phyloP scores from a whole-genome alignment of 2,797 vertebrate species.

The Bradypus variegatus region DNA sequence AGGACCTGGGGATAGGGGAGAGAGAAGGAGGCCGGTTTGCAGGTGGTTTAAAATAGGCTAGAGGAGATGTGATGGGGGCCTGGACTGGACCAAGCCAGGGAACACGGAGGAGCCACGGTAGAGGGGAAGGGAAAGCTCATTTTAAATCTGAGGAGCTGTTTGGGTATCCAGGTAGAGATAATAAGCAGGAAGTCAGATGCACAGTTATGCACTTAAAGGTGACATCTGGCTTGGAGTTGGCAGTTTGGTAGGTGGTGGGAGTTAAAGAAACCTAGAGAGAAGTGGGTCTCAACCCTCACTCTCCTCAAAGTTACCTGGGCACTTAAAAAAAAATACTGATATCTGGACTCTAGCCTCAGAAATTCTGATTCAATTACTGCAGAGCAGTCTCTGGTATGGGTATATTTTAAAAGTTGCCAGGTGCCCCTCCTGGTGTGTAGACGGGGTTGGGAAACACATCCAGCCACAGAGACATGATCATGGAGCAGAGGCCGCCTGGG shows the following conservation, averaged over 20 bases:
- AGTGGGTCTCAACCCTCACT: not conserved
- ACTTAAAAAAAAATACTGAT: not conserved
- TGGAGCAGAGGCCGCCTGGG: not conserved
- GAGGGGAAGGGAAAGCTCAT: not conserved
- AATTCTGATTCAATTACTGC: not conserved
- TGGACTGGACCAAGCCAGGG: not conserved
- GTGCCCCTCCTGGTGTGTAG: not conserved
- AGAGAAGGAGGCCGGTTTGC: not conserved
- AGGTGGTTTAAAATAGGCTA: not conserved
- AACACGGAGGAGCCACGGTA: accelerated
- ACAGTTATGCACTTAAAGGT: not conserved
- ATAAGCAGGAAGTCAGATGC: not conserved
- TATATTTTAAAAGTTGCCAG: not conserved
- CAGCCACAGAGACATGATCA: not conserved
- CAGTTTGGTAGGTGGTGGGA: not conserved
- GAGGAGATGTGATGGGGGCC: not conserved
- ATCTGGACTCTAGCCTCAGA: not conserved
- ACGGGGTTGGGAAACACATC: not conserved
- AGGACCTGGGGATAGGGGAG: not conserved
- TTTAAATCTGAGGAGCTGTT: not conserved
- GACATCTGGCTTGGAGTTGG: not conserved
- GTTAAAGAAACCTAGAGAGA: not conserved
- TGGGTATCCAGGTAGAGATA: not conserved
- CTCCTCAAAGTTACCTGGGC: not conserved
- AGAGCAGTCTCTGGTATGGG: not conserved